Base-by-base conservation (phyloP, 2,797 vertebrate species). In the Peromyscus attwateri region DNA sequence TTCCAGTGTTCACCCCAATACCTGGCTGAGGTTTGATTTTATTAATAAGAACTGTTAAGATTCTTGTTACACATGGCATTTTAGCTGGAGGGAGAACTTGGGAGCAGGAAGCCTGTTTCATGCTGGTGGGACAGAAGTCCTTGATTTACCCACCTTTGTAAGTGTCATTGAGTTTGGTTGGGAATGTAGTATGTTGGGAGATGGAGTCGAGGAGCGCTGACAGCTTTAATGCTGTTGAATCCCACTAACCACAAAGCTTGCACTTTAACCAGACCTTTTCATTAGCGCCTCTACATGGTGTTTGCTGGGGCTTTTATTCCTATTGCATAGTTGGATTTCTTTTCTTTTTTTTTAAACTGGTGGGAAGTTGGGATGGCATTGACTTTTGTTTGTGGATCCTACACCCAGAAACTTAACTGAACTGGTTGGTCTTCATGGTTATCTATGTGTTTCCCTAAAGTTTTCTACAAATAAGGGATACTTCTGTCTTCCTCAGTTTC, bases 211-310 rank as follows among this genome's bases (percentile, higher is more conserved):
- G 34, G 55, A 16, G 0, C 27, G 7, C 1, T 23, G n/a, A 16
- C 12, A 4, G 7, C 46, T 4, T 4, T 4, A 11, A 4, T 17
- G 34, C 6, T 1, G 17, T 37, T 6, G 6, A 16, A 27, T 64
- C n/a, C 46, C 27, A 37, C 43, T 34, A 31, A 34, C 31, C 40
- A 11, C 37, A 60, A 80, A 16, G 52, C 64, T 37, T 57, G 4
- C 4, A 25, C 19, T 21, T 82, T 12, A 27, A 60, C 13, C 68
- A 83, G 79, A 23, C 80, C 16, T 80, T 83, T 62, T n/a, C 40
- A 9, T 43, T 23, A 87, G 27, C 31, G 3, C 49, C 62, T 46
- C 2, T 0, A 12, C 2, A 14, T 40, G 27, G 9, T 14, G 34
- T 4, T 46, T 11, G 4, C 70, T n/a, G 7, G 34, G 37, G n/a